Percentiles rank a stretch among this genome's conserved stretches.
Conservation (phyloP, 2,888 invertebrate species). For the Proisotoma minuta region DNA sequence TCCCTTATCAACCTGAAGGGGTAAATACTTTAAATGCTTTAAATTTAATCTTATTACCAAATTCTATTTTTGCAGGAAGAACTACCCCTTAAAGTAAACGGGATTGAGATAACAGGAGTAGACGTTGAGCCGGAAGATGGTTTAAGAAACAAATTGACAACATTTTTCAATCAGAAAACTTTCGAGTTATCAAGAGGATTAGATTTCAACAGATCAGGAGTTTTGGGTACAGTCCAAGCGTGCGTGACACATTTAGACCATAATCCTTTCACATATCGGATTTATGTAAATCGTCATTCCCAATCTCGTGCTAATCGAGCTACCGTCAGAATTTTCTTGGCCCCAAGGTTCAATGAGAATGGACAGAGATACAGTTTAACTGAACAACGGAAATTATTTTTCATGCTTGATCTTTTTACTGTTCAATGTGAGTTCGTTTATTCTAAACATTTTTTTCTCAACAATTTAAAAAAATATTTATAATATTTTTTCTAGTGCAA, state of each 20-base stretch:
- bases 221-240: slow-evolving; percentile 45
- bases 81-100: slow-evolving; percentile 36
- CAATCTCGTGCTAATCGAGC: slow-evolving; percentile 32
- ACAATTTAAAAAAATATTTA: background rate
- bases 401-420: slow-evolving; percentile 70
- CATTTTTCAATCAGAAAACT: slow-evolving; percentile 75
- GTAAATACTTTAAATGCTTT: too few relatives aligned
- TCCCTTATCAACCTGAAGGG: slow-evolving; percentile 51
- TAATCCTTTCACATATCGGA: slow-evolving; percentile 48
- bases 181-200: slow-evolving; percentile 73
- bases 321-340: slow-evolving; percentile 68
- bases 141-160: slow-evolving; percentile 53
- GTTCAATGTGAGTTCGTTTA: slow-evolving; percentile 57
- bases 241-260: slow-evolving; percentile 48
- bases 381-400: slow-evolving; percentile 62
- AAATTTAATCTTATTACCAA: too few relatives aligned
- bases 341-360: slow-evolving; percentile 63
- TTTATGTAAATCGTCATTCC: slow-evolving; percentile 37
- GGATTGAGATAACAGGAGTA: slow-evolving; percentile 49
- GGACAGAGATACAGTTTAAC: slow-evolving; percentile 56
- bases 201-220: slow-evolving; percentile 58
- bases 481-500: background rate
- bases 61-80: slow-evolving; percentile 19
- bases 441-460: slow-evolving; percentile 37
- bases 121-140: slow-evolving; percentile 12